These are phyloP conservation scores for Synanthedon formicaeformis DNA, from an alignment of 2,888 invertebrate genomes.

Conservation along the genomic window DNA sequence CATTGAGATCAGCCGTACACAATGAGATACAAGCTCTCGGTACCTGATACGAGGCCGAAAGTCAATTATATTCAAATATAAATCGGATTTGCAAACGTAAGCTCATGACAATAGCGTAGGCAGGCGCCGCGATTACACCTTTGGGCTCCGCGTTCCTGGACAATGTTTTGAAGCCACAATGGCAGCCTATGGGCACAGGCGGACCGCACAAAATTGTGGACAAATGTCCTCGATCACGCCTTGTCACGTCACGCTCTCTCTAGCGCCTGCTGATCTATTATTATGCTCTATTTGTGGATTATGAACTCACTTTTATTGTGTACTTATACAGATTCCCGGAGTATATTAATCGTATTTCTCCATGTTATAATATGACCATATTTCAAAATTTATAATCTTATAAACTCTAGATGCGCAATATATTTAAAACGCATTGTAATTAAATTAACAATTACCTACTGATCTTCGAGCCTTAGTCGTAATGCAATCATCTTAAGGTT, in stretches of 20 bases:
- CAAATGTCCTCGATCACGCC: conserved; percentile 12
- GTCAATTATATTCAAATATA: conserved; percentile 71
- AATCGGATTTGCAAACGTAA: conserved; percentile 70
- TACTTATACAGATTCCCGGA: background rate
- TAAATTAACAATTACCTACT: too few relatives aligned
- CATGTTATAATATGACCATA: too few relatives aligned
- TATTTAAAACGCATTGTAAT: too few relatives aligned
- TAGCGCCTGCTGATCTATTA: conserved; percentile 10
- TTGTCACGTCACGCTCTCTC: conserved; percentile 6
- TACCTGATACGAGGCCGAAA: conserved; percentile 62
- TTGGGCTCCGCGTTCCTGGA: conserved; percentile 23
- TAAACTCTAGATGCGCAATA: too few relatives aligned
- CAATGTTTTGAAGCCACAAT: conserved; percentile 31
- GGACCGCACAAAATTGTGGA: conserved; percentile 1
- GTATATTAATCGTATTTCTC: too few relatives aligned
- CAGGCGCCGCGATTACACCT: conserved; percentile 41
- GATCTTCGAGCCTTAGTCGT: too few relatives aligned
- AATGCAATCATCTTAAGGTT: too few relatives aligned
- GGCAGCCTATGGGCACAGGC: conserved; percentile 11
- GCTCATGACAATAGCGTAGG: conserved; percentile 55
- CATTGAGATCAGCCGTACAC: conserved; percentile 61
- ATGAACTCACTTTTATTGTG: conserved; percentile 32
- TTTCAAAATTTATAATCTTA: too few relatives aligned
- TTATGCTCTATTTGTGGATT: conserved; percentile 33
- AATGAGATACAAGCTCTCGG: conserved; percentile 51